Percentiles rank a stretch among this genome's conserved stretches.
These are phyloP conservation scores for Ips nitidus DNA, from an alignment of 1,140 invertebrate genomes.

Conservation along the genomic window DNA sequence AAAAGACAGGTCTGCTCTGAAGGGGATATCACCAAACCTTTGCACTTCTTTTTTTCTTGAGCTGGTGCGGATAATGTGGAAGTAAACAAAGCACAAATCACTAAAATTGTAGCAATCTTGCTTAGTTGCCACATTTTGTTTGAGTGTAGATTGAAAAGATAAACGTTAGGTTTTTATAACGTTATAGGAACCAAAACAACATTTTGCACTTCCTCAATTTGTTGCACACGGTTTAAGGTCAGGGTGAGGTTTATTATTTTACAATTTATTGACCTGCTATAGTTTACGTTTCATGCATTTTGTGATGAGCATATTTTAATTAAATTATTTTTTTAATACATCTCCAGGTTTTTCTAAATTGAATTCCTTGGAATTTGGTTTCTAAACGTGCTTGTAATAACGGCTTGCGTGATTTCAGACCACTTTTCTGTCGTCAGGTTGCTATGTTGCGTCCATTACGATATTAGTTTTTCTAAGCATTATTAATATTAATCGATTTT, in stretches of 20 bases:
- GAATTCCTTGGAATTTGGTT: too few species aligned
- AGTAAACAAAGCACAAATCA: not conserved
- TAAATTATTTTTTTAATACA: constrained; percentile 1
- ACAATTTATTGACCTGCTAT: constrained; percentile 9
- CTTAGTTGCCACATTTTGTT: constrained; percentile 5
- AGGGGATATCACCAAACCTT: constrained; percentile 21
- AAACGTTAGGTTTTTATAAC: not conserved
- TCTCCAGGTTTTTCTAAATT: not conserved
- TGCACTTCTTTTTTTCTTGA: constrained; percentile 17
- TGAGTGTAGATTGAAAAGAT: too few species aligned
- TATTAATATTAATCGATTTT: not conserved
- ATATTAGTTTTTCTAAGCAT: not conserved
- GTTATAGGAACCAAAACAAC: not conserved
- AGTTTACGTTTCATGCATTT: too few species aligned
- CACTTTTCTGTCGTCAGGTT: not conserved
- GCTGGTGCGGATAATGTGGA: constrained; percentile 20
- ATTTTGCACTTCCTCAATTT: not conserved
- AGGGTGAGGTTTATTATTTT: constrained; percentile 6
- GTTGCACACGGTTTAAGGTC: not conserved
- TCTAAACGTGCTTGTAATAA: not conserved
- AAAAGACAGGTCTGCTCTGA: constrained; percentile 37
- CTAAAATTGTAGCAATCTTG: not conserved
- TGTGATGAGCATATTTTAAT: not conserved
- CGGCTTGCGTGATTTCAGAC: not conserved
- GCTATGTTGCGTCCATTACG: not conserved